A percentile compares a stretch with the other conserved stretches of the same genome.
phyloP scores from a whole-genome alignment of 2,888 invertebrate genomes.

The Tuta absoluta region DNA sequence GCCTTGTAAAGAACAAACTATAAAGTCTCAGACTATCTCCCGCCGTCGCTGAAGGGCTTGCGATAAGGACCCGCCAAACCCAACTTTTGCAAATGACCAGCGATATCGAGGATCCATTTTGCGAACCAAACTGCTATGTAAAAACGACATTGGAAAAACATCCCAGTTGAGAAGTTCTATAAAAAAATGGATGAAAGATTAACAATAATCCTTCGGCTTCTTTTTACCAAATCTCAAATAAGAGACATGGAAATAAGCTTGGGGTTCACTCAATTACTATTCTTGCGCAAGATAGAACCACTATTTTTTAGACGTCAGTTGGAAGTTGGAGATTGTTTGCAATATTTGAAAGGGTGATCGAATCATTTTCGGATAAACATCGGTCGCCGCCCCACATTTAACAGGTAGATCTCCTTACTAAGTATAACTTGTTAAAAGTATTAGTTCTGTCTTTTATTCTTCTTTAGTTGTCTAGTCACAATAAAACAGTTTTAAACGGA shows the following conservation, averaged over 20 bases:
- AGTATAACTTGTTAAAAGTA: too few species aligned
- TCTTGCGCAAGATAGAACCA: not conserved
- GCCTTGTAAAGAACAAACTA: not conserved
- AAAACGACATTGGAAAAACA: slow-evolving; percentile 9
- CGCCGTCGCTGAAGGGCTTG: not conserved
- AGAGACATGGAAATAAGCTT: not conserved
- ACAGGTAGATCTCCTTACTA: too few species aligned
- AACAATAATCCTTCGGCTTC: not conserved
- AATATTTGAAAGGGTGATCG: too few species aligned
- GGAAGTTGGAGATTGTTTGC: too few species aligned
- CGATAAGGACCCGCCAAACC: slow-evolving; percentile 6
- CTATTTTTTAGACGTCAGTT: too few species aligned
- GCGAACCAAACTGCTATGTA: slow-evolving; percentile 12
- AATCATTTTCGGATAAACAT: too few species aligned
- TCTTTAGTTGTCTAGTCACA: too few species aligned
- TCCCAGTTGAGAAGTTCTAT: not conserved
- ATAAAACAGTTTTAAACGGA: too few species aligned
- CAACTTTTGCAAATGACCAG: not conserved
- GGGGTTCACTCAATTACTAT: not conserved
- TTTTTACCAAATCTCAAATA: not conserved
- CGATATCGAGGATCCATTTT: slow-evolving; percentile 21
- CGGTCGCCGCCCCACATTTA: too few species aligned
- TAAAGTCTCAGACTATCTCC: slow-evolving; percentile 7
- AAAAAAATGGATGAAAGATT: not conserved
- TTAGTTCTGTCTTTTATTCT: too few species aligned